Percentiles rank a stretch among this genome's conserved stretches.
Evolutionary conservation across 2,113 vertebrate species (phyloP).

Genomic region (Speoplatyrhinus poulsoni): DNA sequence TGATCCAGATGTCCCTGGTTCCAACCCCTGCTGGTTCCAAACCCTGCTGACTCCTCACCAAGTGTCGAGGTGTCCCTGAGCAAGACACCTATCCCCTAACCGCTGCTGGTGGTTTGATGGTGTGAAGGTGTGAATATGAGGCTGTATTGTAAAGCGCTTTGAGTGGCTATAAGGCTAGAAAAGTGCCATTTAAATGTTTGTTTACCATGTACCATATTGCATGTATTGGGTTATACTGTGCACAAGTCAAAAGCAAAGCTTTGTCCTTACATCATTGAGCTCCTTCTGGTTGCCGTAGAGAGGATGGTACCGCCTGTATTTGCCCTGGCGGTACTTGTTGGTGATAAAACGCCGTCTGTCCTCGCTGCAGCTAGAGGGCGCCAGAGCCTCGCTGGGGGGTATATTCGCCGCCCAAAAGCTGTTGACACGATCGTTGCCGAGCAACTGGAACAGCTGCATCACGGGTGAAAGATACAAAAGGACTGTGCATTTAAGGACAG

Average conservation of each 20-base stretch:
- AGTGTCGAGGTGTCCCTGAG: no score
- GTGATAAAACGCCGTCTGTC: slow-evolving; percentile 81
- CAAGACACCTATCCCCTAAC: no score
- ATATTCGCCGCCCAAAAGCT: slow-evolving; percentile 93
- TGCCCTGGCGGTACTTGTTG: slow-evolving; percentile 92
- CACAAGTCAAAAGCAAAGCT: not conserved
- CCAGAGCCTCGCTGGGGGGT: slow-evolving; percentile 89
- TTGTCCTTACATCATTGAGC: slow-evolving; percentile 84
- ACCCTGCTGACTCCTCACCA: no score
- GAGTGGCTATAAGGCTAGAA: no score
- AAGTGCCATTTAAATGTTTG: no score
- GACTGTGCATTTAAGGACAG: not conserved
- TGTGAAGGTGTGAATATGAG: no score
- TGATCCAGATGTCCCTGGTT: no score
- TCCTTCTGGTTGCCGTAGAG: slow-evolving; percentile 92
- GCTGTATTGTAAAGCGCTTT: no score
- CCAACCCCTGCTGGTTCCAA: no score
- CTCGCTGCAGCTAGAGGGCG: slow-evolving; percentile 72
- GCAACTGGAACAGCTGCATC: slow-evolving; percentile 82
- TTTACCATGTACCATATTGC: no score
- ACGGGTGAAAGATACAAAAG: not conserved
- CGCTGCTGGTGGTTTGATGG: no score
- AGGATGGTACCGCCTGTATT: slow-evolving; percentile 90
- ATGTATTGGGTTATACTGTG: not conserved
- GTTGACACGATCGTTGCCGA: slow-evolving; percentile 86